Percentiles rank a stretch among this genome's conserved stretches.
Conservation (phyloP, 1,140 invertebrate genomes). For the Oedothorax gibbosus region DNA sequence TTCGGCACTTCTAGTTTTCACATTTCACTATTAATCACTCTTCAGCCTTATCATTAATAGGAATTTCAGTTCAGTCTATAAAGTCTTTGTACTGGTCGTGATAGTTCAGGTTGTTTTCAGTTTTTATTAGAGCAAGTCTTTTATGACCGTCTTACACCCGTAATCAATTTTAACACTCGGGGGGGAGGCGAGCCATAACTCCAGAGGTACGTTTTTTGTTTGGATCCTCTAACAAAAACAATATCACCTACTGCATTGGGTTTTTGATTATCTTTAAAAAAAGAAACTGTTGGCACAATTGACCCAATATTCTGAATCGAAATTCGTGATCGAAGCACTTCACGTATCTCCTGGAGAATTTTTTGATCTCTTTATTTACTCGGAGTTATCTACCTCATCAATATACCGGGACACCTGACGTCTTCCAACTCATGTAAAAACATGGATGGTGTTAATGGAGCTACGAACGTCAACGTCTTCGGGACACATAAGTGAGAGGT, state of each 20-base stretch:
- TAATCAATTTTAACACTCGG: background rate
- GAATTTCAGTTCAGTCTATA: no score
- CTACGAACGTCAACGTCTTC: background rate
- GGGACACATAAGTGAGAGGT: background rate
- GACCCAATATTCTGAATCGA: background rate
- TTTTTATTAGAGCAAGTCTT: no score
- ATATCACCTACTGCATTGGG: background rate
- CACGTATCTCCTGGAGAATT: background rate
- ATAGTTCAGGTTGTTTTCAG: no score
- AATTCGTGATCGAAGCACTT: background rate
- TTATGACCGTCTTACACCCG: background rate
- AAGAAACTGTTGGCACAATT: background rate
- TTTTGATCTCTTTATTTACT: background rate
- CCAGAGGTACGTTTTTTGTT: background rate
- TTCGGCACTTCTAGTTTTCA: no score
- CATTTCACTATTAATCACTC: no score
- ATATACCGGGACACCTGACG: background rate
- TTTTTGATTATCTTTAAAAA: background rate
- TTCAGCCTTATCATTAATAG: no score
- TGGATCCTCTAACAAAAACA: background rate
- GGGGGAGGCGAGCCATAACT: background rate
- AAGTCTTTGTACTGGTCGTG: no score
- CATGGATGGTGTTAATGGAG: background rate
- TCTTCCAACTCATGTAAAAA: background rate
- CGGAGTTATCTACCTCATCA: background rate